Percentiles rank a stretch among this genome's conserved stretches.
phyloP scores from a whole-genome alignment of 2,113 vertebrate genomes.

The Myotis lucifugus region DNA sequence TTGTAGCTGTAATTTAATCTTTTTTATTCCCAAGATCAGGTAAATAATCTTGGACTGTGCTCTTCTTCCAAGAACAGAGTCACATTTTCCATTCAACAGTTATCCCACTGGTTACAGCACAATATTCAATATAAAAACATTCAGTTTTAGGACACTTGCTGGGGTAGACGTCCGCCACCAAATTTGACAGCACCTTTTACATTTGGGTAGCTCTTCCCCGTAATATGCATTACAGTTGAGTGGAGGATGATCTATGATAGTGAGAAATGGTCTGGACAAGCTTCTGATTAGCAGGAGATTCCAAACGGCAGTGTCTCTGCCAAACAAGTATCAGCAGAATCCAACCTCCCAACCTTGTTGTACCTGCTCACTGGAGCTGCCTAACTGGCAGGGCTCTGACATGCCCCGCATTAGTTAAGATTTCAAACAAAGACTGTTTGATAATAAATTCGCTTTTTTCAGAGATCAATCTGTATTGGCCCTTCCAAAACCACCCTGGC shows the following conservation, averaged over 20 bases:
- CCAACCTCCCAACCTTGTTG: conserved; percentile 13
- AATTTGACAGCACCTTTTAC: conserved; percentile 53
- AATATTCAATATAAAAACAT: conserved; percentile 39
- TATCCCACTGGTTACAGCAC: neutral
- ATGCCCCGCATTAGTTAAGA: conserved; percentile 69
- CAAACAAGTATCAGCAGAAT: conserved; percentile 58
- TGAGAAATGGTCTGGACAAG: conserved; percentile 47
- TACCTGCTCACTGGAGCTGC: neutral
- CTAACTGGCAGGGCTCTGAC: neutral
- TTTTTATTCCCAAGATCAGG: neutral
- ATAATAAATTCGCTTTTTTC: conserved; percentile 58
- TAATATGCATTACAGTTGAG: conserved; percentile 56
- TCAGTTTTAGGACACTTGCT: conserved; percentile 24
- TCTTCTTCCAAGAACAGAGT: neutral
- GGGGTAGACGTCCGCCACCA: neutral
- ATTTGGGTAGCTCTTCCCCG: conserved; percentile 15
- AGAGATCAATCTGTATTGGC: conserved; percentile 60
- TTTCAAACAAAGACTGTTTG: conserved; percentile 61
- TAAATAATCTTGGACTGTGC: neutral
- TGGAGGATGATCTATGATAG: conserved; percentile 1
- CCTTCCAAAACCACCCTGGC: conserved; percentile 63
- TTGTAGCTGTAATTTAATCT: neutral
- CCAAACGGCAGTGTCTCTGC: conserved; percentile 48
- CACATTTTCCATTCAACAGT: neutral
- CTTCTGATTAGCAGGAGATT: conserved; percentile 64